Evolutionary conservation across 92 coral and sea anemone species (phyloP), one percentile per base, ranked within the genome.

Genomic region (Micromussa lordhowensis): DNA sequence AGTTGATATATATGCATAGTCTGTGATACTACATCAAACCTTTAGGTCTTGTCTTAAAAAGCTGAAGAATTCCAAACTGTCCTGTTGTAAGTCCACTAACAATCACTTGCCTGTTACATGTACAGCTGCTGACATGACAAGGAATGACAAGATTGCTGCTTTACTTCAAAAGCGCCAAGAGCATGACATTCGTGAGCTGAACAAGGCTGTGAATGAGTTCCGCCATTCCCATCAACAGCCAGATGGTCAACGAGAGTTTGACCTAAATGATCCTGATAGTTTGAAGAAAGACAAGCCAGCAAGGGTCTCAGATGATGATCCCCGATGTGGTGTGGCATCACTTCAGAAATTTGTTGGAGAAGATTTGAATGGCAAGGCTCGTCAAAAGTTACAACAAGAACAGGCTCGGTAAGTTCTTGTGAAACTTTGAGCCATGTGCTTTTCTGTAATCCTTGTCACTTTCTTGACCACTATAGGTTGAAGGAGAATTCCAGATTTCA

Each of bases 201-300:
- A 98, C 86, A 96, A 94, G 91, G 95, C 96, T 69, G 90, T 96
- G 71, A 91, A 94, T 68, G 95, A 92, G 29, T 98, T 94, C 81
- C 96, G 99, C 18, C 74, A 89, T 40, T 90, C 94, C 5, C 95
- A 96, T 83, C 99, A 98, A 74, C 96, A 94, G 75, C 95, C 96
- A 77, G 96, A 94, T 49, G 93, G 91, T 64, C 86, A 96, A 18
- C 94, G 97, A 35, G 99, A 98, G 82, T 98, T 96, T 95, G 99
- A 98, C 71, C 78, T 98, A 79, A 98, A 98, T 87, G 99, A 98
- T 77, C 99, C 99, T 44, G 99, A 98, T 81, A 88, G 89, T 68
- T 84, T 98, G 87, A 98, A 96, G 88, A 98, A 98, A 78, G 99
- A 98, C 69, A 96, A 98, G 87, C 99, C 99, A 18, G 98, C 99